These are phyloP conservation scores for Motacilla alba DNA, from an alignment of 2,113 vertebrate species.

Conservation along the genomic window DNA sequence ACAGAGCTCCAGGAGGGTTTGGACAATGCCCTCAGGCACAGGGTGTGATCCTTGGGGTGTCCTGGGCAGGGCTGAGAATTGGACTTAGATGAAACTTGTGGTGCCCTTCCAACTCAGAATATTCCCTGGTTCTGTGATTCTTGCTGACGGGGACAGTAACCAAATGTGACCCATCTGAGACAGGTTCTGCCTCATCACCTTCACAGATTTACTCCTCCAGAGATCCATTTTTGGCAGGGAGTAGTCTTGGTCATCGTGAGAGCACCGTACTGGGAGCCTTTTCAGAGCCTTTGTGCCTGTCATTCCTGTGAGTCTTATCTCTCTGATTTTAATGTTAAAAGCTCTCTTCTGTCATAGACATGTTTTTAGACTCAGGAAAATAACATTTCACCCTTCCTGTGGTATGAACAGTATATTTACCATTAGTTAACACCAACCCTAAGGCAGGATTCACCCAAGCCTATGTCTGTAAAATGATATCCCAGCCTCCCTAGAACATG, in stretches of 20 bases:
- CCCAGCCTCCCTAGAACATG: background rate
- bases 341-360: background rate
- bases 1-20: background rate
- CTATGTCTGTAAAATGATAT: background rate
- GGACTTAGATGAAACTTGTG: background rate
- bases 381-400: background rate
- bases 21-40: background rate
- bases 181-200: background rate
- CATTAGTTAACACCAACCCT: background rate
- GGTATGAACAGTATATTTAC: background rate
- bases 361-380: background rate
- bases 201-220: background rate
- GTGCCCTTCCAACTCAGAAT: background rate
- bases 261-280: background rate
- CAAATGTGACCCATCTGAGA: background rate
- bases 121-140: background rate
- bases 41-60: background rate
- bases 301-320: background rate
- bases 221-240: rapidly evolving
- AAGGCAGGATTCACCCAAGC: background rate
- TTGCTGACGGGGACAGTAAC: background rate
- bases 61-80: background rate
- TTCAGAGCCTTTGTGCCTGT: background rate
- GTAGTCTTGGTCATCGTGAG: rapidly evolving
- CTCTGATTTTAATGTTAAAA: background rate